A percentile compares a stretch with the other conserved stretches of the same genome.
phyloP scores from a whole-genome alignment of 2,797 vertebrate species.

The Cyclura pinguis region DNA sequence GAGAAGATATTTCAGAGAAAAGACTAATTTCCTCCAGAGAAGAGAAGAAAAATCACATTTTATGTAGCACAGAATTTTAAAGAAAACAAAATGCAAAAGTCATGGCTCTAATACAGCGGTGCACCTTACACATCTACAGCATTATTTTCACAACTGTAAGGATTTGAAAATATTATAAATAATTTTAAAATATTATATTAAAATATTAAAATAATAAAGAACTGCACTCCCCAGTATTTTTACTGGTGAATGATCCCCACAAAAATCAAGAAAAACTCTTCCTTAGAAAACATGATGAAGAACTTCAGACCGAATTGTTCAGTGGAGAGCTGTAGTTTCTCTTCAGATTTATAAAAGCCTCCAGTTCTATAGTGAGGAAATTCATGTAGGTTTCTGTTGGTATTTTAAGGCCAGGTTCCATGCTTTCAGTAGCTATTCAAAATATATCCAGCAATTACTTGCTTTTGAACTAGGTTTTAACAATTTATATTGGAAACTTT shows the following conservation, averaged over 20 bases:
- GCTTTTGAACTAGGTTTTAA: neutral
- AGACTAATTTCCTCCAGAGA: conserved; percentile 29
- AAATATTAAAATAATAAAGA: neutral
- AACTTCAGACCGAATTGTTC: neutral
- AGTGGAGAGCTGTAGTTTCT: neutral
- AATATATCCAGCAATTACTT: neutral
- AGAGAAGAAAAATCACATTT: neutral
- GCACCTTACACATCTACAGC: neutral
- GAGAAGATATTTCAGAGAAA: neutral
- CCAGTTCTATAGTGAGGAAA: conserved; percentile 29
- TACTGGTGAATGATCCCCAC: neutral
- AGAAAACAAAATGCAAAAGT: neutral
- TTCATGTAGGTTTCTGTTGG: neutral
- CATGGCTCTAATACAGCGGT: neutral
- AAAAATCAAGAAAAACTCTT: neutral
- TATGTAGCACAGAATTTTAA: neutral
- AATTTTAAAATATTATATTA: too few species aligned
- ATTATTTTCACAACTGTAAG: too few species aligned
- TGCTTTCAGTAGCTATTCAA: neutral
- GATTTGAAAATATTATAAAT: too few species aligned
- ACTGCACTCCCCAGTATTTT: neutral
- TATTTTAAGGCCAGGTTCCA: neutral
- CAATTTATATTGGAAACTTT: neutral
- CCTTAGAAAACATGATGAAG: neutral
- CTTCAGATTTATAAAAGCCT: neutral